Conservation (phyloP, 2,113 vertebrate species). For the Ciconia stormi region DNA sequence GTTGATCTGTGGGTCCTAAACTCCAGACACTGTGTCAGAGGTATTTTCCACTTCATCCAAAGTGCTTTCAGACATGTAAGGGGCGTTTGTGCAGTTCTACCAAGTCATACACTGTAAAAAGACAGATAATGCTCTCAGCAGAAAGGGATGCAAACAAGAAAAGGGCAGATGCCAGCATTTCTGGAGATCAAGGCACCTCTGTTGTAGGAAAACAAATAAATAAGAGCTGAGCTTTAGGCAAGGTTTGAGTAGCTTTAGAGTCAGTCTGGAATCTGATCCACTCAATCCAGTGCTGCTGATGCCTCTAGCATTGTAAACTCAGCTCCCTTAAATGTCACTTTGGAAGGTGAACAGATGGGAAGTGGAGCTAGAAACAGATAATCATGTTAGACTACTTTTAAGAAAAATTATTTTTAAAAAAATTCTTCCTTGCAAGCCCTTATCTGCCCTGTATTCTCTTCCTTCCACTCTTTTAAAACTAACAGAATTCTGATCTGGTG, state of each 20-base stretch:
- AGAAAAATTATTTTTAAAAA: not conserved
- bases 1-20: not conserved
- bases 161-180: conserved; percentile 43
- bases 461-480: not conserved
- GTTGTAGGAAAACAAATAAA: conserved; percentile 28
- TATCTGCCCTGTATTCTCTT: not conserved
- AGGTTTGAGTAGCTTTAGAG: conserved; percentile 29
- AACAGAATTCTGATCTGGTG: not conserved
- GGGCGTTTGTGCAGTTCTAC: not conserved
- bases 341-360: conserved; percentile 51
- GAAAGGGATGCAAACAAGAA: not conserved
- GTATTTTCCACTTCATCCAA: not conserved
- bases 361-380: conserved; percentile 2
- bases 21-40: not conserved
- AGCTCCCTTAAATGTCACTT: not conserved
- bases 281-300: conserved; percentile 43
- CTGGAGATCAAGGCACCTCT: conserved; percentile 7
- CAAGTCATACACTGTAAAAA: not conserved
- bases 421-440: not conserved
- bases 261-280: conserved; percentile 52
- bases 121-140: not conserved
- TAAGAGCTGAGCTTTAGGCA: conserved; percentile 46
- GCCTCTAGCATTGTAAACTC: conserved; percentile 39
- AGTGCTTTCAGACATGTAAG: not conserved
- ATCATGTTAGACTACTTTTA: not conserved